Evolutionary conservation across 2,113 vertebrate genomes (phyloP).

Genomic region (Leucopsar rothschildi): DNA sequence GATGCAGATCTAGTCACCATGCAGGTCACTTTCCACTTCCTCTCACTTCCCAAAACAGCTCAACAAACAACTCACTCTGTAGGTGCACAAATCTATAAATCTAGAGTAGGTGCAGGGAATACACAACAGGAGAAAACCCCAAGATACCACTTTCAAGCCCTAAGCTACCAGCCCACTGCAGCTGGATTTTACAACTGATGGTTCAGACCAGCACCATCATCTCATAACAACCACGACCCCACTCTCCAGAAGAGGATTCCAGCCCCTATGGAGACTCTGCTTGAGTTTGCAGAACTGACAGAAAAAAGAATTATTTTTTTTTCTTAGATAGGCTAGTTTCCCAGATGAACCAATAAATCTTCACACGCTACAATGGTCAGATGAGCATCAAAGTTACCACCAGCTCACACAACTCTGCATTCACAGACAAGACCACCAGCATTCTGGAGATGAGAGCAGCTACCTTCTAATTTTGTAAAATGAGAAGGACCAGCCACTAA

Average conservation of each 20-base stretch:
- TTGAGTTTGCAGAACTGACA: not conserved
- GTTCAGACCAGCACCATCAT: not conserved
- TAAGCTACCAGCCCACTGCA: not conserved
- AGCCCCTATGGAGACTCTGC: not conserved
- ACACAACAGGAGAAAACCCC: not conserved
- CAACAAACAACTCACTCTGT: not conserved
- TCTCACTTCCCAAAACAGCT: not conserved
- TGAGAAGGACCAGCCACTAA: not conserved
- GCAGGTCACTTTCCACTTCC: not conserved
- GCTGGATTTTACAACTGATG: not conserved
- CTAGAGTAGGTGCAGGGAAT: not conserved
- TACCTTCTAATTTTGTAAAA: not conserved
- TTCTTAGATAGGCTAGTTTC: not conserved
- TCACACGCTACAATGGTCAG: not conserved
- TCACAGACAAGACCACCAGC: not conserved
- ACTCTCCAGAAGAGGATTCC: not conserved
- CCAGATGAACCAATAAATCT: not conserved
- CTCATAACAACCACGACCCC: rapidly evolving
- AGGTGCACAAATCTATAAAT: not conserved
- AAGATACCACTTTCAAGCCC: not conserved
- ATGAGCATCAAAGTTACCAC: not conserved
- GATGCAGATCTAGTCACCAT: not conserved
- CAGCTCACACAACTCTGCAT: not conserved
- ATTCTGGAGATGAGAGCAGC: not conserved
- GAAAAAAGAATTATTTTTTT: not conserved